phyloP scores from a whole-genome alignment of 2,113 vertebrate species.

The Ageneiosus marmoratus region DNA sequence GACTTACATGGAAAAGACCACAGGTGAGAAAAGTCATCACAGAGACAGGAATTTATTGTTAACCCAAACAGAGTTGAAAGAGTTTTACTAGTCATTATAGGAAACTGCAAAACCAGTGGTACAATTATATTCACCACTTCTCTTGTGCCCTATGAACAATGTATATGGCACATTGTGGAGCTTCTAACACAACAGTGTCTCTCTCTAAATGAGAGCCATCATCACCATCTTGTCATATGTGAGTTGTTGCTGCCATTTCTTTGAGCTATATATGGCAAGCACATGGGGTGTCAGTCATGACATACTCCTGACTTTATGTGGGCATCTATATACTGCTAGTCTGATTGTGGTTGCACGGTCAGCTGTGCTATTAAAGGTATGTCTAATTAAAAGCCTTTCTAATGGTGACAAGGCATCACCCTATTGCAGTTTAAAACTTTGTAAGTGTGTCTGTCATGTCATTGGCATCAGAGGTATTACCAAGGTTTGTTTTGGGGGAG shows the following conservation, averaged over 20 bases:
- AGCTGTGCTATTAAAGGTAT: slow-evolving; percentile 52
- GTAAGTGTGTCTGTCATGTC: slow-evolving; percentile 40
- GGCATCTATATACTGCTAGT: slow-evolving; percentile 27
- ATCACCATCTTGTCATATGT: background rate
- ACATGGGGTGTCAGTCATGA: background rate
- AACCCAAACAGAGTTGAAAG: background rate
- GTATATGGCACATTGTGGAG: background rate
- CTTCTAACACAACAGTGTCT: background rate
- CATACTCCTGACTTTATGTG: slow-evolving; percentile 19
- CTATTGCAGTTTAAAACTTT: slow-evolving; percentile 56
- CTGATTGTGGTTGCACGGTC: slow-evolving; percentile 48
- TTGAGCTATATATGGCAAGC: background rate
- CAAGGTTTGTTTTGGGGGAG: slow-evolving; percentile 33
- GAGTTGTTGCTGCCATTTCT: slow-evolving; percentile 12
- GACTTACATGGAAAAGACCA: slow-evolving; percentile 78
- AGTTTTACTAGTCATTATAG: background rate
- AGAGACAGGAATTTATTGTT: background rate
- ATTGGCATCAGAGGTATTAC: slow-evolving; percentile 28
- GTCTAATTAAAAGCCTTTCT: slow-evolving; percentile 68
- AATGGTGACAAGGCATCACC: slow-evolving; percentile 55
- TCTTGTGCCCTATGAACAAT: background rate
- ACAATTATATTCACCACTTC: background rate
- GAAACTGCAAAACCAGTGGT: background rate
- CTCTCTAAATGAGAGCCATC: background rate
- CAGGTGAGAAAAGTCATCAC: slow-evolving; percentile 62